Conservation (phyloP, 1,140 invertebrate genomes). For the Dendroctonus valens region DNA sequence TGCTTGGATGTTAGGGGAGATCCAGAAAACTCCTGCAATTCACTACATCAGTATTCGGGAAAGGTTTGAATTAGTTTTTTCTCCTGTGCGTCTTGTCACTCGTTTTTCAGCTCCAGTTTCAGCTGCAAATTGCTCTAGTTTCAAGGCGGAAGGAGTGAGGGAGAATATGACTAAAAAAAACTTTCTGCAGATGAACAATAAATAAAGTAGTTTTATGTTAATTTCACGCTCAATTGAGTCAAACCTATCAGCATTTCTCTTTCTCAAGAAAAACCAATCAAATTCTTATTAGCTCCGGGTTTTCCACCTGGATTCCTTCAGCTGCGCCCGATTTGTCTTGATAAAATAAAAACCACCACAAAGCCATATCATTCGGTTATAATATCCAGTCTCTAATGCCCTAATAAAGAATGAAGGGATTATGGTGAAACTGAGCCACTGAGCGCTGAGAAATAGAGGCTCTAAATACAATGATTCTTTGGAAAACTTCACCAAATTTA, state of each 20-base stretch:
- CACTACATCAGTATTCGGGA: constrained; percentile 7
- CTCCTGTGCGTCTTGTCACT: neutral
- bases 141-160: too few relatives aligned
- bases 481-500: too few relatives aligned
- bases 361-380: constrained; percentile 14
- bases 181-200: too few relatives aligned
- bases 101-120: neutral
- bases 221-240: too few relatives aligned
- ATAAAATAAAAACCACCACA: constrained; percentile 8
- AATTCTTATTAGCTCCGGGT: neutral
- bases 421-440: too few relatives aligned
- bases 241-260: too few relatives aligned
- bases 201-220: too few relatives aligned
- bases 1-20: constrained; percentile 2
- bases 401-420: constrained; percentile 10
- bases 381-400: constrained; percentile 6
- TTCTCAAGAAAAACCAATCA: neutral
- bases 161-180: too few relatives aligned
- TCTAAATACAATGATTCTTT: too few relatives aligned
- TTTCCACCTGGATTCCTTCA: neutral
- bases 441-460: too few relatives aligned
- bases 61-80: neutral
- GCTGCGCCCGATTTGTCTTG: neutral
- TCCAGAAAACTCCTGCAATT: constrained; percentile 1
- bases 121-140: too few relatives aligned